Evolutionary conservation across 2,797 vertebrate genomes (phyloP).

Genomic region (Nasua narica): DNA sequence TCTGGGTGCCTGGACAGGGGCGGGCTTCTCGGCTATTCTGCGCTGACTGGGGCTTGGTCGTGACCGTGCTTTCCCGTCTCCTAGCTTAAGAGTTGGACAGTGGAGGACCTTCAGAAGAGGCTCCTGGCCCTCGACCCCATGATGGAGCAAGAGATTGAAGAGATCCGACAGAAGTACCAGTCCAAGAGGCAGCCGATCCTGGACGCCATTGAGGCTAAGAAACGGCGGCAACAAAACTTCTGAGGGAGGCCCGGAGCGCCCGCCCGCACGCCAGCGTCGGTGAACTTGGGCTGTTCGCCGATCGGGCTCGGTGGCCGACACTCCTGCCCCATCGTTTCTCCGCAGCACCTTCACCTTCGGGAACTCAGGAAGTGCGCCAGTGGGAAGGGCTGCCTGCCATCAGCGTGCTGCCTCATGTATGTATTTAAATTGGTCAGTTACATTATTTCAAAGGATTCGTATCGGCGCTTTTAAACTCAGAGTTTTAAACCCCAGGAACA

Average conservation of each 20-base stretch:
- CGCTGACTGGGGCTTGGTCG: background rate
- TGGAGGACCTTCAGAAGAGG: slow-evolving; percentile 91
- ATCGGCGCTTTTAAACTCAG: slow-evolving; percentile 70
- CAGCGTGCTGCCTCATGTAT: slow-evolving; percentile 44
- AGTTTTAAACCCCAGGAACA: slow-evolving; percentile 72
- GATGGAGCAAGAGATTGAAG: slow-evolving; percentile 98
- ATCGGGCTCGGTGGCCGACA: slow-evolving; percentile 56
- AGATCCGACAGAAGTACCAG: slow-evolving; percentile 96
- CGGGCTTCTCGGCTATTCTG: background rate
- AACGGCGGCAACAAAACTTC: slow-evolving; percentile 93
- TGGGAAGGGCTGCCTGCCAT: slow-evolving; percentile 61
- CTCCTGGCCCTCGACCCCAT: slow-evolving; percentile 93
- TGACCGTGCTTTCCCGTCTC: slow-evolving; percentile 45
- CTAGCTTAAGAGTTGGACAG: slow-evolving; percentile 92
- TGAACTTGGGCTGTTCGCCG: slow-evolving; percentile 54
- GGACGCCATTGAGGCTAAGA: slow-evolving; percentile 97
- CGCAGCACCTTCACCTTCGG: slow-evolving; percentile 81
- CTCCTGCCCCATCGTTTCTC: slow-evolving; percentile 66
- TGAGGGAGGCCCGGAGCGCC: slow-evolving; percentile 77
- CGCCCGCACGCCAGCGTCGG: background rate
- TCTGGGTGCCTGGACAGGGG: background rate
- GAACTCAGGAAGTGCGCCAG: slow-evolving; percentile 81
- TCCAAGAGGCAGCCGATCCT: slow-evolving; percentile 96
- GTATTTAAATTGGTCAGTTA: slow-evolving; percentile 37
- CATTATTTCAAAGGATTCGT: slow-evolving; percentile 58